Conservation (phyloP, 92 coral and sea anemone genomes). For the Micromussa lordhowensis region DNA sequence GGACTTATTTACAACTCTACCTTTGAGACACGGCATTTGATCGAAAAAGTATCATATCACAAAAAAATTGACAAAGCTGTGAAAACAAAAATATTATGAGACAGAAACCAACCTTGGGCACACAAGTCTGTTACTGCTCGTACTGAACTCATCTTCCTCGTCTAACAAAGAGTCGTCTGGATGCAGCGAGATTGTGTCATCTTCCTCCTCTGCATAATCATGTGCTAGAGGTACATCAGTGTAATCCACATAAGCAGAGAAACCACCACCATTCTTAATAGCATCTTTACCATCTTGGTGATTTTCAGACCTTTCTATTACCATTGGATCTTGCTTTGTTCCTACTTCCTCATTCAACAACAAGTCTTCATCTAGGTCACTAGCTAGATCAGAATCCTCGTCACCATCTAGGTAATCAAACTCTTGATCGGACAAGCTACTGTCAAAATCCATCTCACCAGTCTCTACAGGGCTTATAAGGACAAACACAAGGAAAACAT, state of each 20-base stretch:
- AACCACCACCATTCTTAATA: background rate
- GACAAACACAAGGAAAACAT: background rate
- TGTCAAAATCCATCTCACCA: conserved; percentile 30
- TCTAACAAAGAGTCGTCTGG: conserved; percentile 65
- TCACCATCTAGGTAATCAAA: conserved; percentile 29
- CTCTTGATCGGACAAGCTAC: conserved; percentile 15
- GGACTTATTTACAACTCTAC: no score
- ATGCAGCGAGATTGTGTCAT: conserved; percentile 54
- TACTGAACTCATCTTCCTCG: conserved; percentile 51
- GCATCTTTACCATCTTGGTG: conserved; percentile 4
- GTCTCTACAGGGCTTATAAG: conserved; percentile 4
- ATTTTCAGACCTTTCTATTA: background rate
- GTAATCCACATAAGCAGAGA: conserved; percentile 50
- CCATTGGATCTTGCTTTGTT: background rate
- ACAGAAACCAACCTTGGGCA: conserved; percentile 1
- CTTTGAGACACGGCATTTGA: no score
- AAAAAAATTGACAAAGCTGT: background rate
- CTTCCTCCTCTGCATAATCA: conserved; percentile 64
- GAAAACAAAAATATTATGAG: background rate
- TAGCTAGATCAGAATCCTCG: background rate
- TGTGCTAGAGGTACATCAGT: conserved; percentile 67
- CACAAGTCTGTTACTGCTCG: background rate
- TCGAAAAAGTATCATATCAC: background rate
- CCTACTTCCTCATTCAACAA: conserved; percentile 19
- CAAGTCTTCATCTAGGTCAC: conserved; percentile 20